Evolutionary conservation across 1,140 invertebrate genomes (phyloP).

Genomic region (Dermatophagoides farinae): DNA sequence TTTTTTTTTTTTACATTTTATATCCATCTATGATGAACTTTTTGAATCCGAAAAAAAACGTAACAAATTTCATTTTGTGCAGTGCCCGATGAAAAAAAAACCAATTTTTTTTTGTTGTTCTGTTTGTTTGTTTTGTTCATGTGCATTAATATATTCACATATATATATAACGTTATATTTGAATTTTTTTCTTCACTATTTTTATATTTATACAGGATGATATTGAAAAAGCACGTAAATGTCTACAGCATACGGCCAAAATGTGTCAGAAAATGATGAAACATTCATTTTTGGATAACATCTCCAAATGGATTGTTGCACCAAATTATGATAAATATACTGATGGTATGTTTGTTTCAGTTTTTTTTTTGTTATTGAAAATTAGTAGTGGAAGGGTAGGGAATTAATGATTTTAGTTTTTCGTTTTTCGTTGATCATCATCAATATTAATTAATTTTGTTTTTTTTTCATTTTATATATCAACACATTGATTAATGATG

Average conservation of each 20-base stretch:
- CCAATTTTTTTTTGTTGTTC: too few species aligned
- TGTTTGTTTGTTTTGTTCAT: too few species aligned
- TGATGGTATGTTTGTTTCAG: slow-evolving; percentile 1
- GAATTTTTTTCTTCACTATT: background rate
- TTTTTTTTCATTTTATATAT: too few species aligned
- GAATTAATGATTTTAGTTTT: background rate
- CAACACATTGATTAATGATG: too few species aligned
- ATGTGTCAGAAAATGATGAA: slow-evolving; percentile 6
- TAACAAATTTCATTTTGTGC: too few species aligned
- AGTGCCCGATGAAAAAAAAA: too few species aligned
- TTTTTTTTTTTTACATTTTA: too few species aligned
- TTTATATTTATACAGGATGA: background rate
- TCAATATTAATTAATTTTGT: background rate
- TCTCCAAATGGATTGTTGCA: slow-evolving; percentile 3
- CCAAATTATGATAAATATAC: slow-evolving; percentile 12
- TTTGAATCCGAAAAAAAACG: too few species aligned
- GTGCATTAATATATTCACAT: too few species aligned
- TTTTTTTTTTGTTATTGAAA: background rate
- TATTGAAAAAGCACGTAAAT: background rate
- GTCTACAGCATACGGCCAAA: background rate
- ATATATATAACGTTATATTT: too few species aligned
- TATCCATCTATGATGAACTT: too few species aligned
- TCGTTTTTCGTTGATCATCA: background rate
- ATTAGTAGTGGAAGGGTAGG: too few species aligned
- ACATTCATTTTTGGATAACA: background rate